Base-by-base conservation (phyloP, 2,797 vertebrate species). In the Eurystomus glaucurus region DNA sequence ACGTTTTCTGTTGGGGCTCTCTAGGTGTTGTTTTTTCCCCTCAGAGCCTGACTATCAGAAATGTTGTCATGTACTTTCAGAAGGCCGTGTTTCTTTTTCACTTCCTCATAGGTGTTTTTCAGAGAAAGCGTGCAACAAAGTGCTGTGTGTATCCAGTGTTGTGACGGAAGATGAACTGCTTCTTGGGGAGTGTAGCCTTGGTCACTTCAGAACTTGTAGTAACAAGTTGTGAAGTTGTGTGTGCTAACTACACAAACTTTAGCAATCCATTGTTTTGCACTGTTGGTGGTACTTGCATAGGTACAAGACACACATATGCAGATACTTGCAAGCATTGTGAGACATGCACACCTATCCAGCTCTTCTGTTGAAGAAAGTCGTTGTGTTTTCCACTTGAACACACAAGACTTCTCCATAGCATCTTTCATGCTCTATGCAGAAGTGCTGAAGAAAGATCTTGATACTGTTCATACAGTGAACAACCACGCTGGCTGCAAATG, bases 291-390 rank as follows among this genome's bases (percentile, higher is more conserved):
- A 26, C 19, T 79, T 87, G 37, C n/a, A 19, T 11, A 43, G n/a
- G 62, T n/a, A 70, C 4, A 5, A 0, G 3, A 22, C 31, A 33
- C 14, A 21, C 31, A 8, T 18, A 22, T 3, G 0, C 45, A 57
- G 69, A 71, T 57, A 16, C 41, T 71, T 79, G 72, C 39, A 84
- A 22, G 45, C 33, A 8, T 10, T 78, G 78, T 45, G 62, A 96
- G 71, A 77, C 6, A 1, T 5, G 22, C 45, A 64, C 60, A 85
- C 48, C 39, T 93, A 48, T 54, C 21, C 14, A 19, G 25, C 58
- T 68, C 41, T 55, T 88, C 22, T 52, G 19, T 25, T 66, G 58
- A 65, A 72, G 48, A 58, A 75, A 76, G 33, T 58, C 43, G 65
- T 54, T 91, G 20, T 84, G 51, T 79, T 78, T 85, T 31, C 60